phyloP scores from a whole-genome alignment of 1,140 invertebrate genomes.

The Paramacrobiotus metropolitanus region DNA sequence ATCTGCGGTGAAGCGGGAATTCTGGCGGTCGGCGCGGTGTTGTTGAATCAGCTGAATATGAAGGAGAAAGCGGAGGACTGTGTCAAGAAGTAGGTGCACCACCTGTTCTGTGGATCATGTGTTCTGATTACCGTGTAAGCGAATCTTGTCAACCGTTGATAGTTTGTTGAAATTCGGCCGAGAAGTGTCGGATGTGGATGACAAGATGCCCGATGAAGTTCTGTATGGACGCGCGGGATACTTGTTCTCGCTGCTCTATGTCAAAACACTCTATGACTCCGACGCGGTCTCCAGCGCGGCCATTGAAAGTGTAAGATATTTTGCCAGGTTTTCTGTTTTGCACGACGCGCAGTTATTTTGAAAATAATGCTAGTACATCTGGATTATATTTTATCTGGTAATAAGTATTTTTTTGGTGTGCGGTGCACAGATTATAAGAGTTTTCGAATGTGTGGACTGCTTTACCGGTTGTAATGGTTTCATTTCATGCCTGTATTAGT shows the following conservation, averaged over 20 bases:
- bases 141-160: constrained; percentile 6
- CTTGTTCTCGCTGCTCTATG: constrained; percentile 46
- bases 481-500: too few relatives aligned
- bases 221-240: constrained; percentile 62
- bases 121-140: constrained; percentile 1
- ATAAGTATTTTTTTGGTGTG: too few relatives aligned
- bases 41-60: constrained; percentile 28
- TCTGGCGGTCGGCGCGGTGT: constrained; percentile 38
- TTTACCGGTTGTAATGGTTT: too few relatives aligned
- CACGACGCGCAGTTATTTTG: too few relatives aligned
- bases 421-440: too few relatives aligned
- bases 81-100: constrained; percentile 17
- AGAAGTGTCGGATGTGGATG: neutral
- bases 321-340: neutral
- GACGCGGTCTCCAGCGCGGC: neutral
- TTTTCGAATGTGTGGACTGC: too few relatives aligned
- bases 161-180: neutral
- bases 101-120: constrained; percentile 3
- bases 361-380: too few relatives aligned
- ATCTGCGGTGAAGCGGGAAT: constrained; percentile 52
- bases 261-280: constrained; percentile 26
- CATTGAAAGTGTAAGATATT: constrained; percentile 7
- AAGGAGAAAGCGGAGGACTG: constrained; percentile 15
- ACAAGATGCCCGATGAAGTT: constrained; percentile 45
- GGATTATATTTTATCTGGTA: too few relatives aligned